Conservation (phyloP, 2,888 invertebrate species). For the Synanthedon andrenaeformis region DNA sequence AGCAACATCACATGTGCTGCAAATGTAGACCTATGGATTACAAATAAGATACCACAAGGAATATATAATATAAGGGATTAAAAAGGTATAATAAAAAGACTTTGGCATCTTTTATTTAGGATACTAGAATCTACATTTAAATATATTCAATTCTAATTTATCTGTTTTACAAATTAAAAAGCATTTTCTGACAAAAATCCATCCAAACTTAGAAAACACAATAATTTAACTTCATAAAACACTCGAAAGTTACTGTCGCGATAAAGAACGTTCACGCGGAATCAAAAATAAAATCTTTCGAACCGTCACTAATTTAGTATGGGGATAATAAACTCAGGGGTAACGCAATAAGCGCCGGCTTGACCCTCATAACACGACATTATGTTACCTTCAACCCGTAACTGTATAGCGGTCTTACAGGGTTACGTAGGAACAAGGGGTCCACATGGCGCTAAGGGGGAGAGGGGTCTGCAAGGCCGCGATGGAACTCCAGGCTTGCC, state of each 20-base stretch:
- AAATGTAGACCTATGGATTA: no score
- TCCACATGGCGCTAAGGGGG: conserved; percentile 75
- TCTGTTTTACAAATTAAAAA: no score
- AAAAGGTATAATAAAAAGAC: no score
- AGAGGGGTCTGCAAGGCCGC: conserved; percentile 74
- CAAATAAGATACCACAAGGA: no score
- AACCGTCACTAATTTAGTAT: conserved; percentile 38
- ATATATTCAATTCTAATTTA: no score
- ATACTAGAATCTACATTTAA: no score
- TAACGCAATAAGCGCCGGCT: conserved; percentile 53
- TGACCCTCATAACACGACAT: conserved; percentile 56
- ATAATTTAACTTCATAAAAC: neutral
- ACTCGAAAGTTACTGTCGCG: neutral
- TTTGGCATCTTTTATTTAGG: no score
- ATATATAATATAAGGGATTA: no score
- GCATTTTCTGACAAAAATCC: no score
- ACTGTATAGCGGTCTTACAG: conserved; percentile 55
- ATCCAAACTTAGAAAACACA: neutral
- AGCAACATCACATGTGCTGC: no score
- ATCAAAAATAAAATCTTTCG: conserved; percentile 19
- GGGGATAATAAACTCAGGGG: conserved; percentile 47
- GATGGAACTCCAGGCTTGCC: conserved; percentile 76
- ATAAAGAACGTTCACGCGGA: neutral
- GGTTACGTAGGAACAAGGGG: conserved; percentile 67
- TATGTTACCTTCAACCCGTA: conserved; percentile 48